phyloP scores from a whole-genome alignment of 64 coral and sea anemone species.

The Montipora efflorescens region DNA sequence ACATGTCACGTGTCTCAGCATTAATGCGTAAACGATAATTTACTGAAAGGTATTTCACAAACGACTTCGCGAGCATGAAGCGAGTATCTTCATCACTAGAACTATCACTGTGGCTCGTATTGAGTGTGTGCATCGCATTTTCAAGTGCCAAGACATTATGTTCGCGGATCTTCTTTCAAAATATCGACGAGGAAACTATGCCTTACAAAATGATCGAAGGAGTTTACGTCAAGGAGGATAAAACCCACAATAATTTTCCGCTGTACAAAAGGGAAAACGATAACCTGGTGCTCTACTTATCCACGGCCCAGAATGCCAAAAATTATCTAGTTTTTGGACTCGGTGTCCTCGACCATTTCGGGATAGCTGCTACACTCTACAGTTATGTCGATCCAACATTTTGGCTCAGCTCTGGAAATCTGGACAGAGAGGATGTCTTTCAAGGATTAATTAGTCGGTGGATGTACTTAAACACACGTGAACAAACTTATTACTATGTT shows the following conservation, averaged over 20 bases:
- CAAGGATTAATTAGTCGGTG: slow-evolving; percentile 44
- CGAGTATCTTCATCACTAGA: not conserved
- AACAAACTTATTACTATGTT: not conserved
- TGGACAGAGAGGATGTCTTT: slow-evolving; percentile 65
- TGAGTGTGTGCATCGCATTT: not conserved
- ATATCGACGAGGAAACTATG: slow-evolving; percentile 55
- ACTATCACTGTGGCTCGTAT: not conserved
- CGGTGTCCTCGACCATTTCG: slow-evolving; percentile 52
- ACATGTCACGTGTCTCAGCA: no score
- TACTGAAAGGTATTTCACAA: no score
- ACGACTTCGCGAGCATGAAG: not conserved
- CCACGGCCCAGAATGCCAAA: not conserved
- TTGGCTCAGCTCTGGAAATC: slow-evolving; percentile 61
- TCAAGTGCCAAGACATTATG: slow-evolving; percentile 50
- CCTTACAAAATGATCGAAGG: slow-evolving; percentile 88
- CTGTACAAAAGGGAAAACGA: slow-evolving; percentile 72
- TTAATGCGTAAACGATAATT: no score
- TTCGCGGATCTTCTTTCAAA: slow-evolving; percentile 82
- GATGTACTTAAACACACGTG: slow-evolving; percentile 34
- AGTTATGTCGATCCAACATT: not conserved
- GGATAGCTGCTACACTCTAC: slow-evolving; percentile 28
- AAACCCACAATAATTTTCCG: slow-evolving; percentile 73
- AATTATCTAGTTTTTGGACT: slow-evolving; percentile 63
- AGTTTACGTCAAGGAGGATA: slow-evolving; percentile 72
- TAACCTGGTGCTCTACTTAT: slow-evolving; percentile 56